Evolutionary conservation across 1,140 invertebrate genomes (phyloP).

Genomic region (Paraescarpia echinospica): DNA sequence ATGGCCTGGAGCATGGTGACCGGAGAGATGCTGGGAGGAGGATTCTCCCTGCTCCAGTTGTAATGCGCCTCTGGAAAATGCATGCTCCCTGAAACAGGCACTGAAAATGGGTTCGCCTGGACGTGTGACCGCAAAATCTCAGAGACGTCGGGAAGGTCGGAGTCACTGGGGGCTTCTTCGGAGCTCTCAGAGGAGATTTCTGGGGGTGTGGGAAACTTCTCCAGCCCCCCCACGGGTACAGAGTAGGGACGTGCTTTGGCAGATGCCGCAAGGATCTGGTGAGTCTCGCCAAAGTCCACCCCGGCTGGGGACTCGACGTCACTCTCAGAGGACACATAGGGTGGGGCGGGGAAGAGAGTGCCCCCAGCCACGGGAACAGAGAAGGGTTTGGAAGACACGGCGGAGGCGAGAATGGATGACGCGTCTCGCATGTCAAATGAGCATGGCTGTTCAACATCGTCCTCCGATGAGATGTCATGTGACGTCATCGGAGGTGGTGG

Average conservation of each 20-base stretch:
- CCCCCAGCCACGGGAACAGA: conserved; percentile 1
- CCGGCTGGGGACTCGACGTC: not conserved
- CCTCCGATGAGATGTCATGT: conserved; percentile 24
- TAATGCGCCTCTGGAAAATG: not conserved
- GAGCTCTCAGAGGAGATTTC: conserved; percentile 15
- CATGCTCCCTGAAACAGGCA: conserved; percentile 14
- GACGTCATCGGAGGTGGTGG: not conserved
- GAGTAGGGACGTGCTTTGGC: not conserved
- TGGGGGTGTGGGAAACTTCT: not conserved
- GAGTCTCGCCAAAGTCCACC: not conserved
- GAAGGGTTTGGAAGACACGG: not conserved
- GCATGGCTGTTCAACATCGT: not conserved
- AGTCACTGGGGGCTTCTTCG: not conserved
- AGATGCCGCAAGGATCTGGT: not conserved
- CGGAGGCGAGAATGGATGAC: not conserved
- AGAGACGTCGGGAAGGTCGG: not conserved
- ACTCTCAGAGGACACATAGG: not conserved
- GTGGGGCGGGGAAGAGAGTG: not conserved
- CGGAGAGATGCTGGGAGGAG: not conserved
- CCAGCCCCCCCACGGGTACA: not conserved
- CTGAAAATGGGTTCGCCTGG: conserved; percentile 17
- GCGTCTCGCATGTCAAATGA: not conserved
- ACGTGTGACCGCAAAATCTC: conserved; percentile 8
- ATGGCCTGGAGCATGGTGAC: not conserved
- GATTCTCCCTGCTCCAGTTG: not conserved